Evolutionary conservation across 2,113 vertebrate species (phyloP).

Genomic region (Manacus vitellinus): DNA sequence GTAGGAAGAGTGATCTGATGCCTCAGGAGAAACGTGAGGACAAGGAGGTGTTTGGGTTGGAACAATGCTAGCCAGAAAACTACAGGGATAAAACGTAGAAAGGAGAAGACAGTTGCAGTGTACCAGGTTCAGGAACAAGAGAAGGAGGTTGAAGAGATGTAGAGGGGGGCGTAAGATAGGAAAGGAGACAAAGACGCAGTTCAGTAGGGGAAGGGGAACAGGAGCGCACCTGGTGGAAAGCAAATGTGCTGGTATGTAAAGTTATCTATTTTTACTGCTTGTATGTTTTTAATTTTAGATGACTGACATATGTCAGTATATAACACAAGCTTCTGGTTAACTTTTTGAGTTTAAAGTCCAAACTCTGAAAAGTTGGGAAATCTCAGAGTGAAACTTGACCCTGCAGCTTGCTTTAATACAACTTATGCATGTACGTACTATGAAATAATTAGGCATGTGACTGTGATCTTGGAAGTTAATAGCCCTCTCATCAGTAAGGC

Average conservation of each 20-base stretch:
- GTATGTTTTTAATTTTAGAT: background rate
- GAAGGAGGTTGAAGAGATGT: background rate
- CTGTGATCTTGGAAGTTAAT: background rate
- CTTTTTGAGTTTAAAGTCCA: background rate
- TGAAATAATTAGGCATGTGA: background rate
- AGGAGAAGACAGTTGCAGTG: background rate
- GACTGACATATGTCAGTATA: background rate
- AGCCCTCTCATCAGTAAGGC: background rate
- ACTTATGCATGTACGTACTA: background rate
- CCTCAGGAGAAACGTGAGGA: background rate
- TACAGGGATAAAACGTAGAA: background rate
- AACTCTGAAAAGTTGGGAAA: background rate
- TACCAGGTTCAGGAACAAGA: background rate
- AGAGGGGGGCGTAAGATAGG: background rate
- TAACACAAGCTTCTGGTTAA: background rate
- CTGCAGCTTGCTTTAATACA: background rate
- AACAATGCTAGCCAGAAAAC: background rate
- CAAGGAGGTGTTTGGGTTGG: background rate
- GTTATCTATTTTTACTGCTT: background rate
- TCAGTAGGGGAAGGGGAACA: background rate
- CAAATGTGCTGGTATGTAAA: background rate
- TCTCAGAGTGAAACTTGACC: background rate
- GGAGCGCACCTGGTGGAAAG: background rate
- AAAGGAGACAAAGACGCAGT: background rate
- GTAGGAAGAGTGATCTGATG: background rate